A percentile compares a stretch with the other conserved stretches of the same genome.
phyloP scores from a whole-genome alignment of 2,113 vertebrate species.

The Pitta sordida region DNA sequence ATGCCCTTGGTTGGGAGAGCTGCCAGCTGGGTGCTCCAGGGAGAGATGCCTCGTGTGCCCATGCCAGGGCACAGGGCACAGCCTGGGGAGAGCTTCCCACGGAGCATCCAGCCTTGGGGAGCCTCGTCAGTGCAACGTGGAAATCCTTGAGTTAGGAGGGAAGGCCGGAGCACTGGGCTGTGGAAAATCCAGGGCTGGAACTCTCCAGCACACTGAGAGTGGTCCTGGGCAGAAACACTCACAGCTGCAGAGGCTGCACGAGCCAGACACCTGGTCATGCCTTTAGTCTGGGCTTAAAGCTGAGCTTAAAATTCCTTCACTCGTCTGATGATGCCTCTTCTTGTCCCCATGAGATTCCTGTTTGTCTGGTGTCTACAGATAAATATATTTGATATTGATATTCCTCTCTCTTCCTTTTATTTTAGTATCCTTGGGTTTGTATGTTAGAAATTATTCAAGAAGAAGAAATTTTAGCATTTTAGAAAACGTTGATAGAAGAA shows the following conservation, averaged over 20 bases:
- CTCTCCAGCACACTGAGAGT: not conserved
- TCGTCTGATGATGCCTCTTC: not conserved
- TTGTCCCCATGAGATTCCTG: not conserved
- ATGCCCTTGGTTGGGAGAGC: not conserved
- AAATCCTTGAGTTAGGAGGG: not conserved
- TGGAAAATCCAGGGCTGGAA: not conserved
- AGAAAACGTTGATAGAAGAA: not conserved
- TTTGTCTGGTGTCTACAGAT: not conserved
- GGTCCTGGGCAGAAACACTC: not conserved
- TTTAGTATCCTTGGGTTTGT: not conserved
- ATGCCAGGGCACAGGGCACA: not conserved
- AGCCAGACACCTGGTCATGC: not conserved
- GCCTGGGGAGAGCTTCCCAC: fast-evolving
- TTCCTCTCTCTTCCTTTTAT: fast-evolving
- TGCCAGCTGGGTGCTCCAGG: not conserved
- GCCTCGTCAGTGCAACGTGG: fast-evolving
- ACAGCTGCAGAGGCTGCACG: not conserved
- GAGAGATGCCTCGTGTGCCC: not conserved
- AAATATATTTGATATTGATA: not conserved
- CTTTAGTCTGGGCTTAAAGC: not conserved
- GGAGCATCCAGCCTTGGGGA: not conserved
- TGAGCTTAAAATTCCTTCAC: not conserved
- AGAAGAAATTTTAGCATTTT: not conserved
- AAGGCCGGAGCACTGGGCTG: not conserved
- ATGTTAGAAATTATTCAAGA: not conserved